Evolutionary conservation across 2,113 vertebrate genomes (phyloP), one percentile per base, ranked within the genome.

Genomic region (Istiophorus platypterus): DNA sequence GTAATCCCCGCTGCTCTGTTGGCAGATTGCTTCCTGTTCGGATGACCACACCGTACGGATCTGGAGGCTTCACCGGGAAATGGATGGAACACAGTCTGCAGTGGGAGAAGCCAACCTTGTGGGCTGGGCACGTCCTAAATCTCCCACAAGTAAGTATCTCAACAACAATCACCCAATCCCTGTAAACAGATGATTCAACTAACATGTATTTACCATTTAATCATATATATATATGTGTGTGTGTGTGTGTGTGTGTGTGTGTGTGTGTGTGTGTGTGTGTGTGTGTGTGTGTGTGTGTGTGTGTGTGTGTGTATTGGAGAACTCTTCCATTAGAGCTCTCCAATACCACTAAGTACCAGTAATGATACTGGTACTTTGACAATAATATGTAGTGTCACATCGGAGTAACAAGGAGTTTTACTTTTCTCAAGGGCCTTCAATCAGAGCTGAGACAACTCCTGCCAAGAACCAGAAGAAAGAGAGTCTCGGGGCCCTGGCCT

Each of bases 11-110:
- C 29, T 61, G 41, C 63, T 87, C 34, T 88, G 64, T 84, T 87
- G 80, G 29, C 88, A 99, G 98, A 98, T 99, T 89, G 97, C 96
- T 81, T 98, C 98, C 0, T 99, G 98, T 84, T 99, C 98, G 7
- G 98, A 99, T 91, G 98, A 99, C 89, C 98, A 99, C 92, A 97
- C 97, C 3, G 82, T 99, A 29, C 96, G 96, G 79, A 93, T 99
- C 79, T 99, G 98, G 98, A 95, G 97, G 27, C 92, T 99, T 81
- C 93, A 80, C n/a, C 90, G 87, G 80, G 57, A 31, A 85, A 63
- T 73, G 11, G 93, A 95, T 18, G 92, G 91, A 41, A 91, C 80
- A 0, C 93, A 91, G 24, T 90, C 94, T 0, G 77, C 80, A 22
- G 82, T 84, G 15, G 95, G 92, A 80, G 95, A 93, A 69, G 81